phyloP scores from a whole-genome alignment of 2,797 vertebrate genomes.

The Podarcis lilfordi region DNA sequence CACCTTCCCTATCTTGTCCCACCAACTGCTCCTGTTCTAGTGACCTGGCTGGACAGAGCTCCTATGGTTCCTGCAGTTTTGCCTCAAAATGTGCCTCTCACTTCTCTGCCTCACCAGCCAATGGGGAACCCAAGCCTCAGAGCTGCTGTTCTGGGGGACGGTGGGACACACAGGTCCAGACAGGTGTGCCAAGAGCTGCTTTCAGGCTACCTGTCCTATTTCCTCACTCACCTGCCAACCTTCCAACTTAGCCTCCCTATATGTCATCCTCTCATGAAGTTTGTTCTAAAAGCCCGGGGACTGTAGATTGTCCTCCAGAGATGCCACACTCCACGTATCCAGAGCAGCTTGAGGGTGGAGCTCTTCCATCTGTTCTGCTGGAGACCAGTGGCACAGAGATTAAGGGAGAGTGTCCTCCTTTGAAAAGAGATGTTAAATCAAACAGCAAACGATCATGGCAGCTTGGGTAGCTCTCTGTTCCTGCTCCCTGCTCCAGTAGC shows the following conservation, averaged over 20 bases:
- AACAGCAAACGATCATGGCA: neutral
- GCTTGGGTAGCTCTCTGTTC: neutral
- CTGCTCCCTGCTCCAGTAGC: neutral
- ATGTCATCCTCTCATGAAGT: neutral
- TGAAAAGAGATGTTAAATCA: conserved; percentile 26
- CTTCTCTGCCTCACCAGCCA: neutral
- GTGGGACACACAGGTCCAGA: neutral
- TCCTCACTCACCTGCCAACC: accelerated
- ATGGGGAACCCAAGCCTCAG: neutral
- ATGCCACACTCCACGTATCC: neutral
- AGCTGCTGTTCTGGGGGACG: neutral
- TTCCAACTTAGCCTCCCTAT: neutral
- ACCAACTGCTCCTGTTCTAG: too few relatives aligned
- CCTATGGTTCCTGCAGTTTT: neutral
- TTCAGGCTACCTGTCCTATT: neutral
- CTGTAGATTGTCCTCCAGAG: neutral
- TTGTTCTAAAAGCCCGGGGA: neutral
- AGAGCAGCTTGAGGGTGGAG: conserved; percentile 19
- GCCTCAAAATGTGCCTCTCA: neutral
- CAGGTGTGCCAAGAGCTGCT: neutral
- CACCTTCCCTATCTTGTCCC: too few relatives aligned
- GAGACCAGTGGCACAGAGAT: neutral
- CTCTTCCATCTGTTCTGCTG: conserved; percentile 5
- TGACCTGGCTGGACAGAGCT: neutral
- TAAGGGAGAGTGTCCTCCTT: neutral